Evolutionary conservation across 2,888 invertebrate species (phyloP).

Genomic region (Nemotelus pantherinus): DNA sequence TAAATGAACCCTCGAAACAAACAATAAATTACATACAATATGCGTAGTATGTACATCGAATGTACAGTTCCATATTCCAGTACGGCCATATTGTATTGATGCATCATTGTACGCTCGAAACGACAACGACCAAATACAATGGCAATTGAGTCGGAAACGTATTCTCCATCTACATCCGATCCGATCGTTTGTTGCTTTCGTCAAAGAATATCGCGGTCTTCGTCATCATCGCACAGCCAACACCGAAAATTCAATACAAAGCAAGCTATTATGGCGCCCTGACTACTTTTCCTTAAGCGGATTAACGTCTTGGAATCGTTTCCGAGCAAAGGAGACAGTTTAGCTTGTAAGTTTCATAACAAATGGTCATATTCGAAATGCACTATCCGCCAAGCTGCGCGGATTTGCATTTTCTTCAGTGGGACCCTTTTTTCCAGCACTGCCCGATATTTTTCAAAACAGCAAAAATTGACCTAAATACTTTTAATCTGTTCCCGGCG

Average conservation of each 20-base stretch:
- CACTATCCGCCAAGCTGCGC: background rate
- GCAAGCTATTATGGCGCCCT: conserved; percentile 34
- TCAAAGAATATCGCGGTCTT: background rate
- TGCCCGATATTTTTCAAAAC: background rate
- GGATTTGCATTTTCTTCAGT: background rate
- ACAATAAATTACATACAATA: conserved; percentile 23
- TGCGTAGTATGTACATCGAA: background rate
- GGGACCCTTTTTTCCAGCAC: background rate
- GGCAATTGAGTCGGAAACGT: conserved; percentile 41
- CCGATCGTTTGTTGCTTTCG: background rate
- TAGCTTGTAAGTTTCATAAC: conserved; percentile 16
- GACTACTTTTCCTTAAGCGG: conserved; percentile 31
- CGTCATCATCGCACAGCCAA: background rate
- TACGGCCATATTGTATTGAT: conserved; percentile 2
- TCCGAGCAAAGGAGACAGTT: conserved; percentile 16
- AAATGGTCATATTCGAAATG: conserved; percentile 11
- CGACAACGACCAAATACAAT: conserved; percentile 17
- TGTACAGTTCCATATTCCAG: background rate
- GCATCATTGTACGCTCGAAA: background rate
- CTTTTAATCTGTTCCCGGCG: background rate
- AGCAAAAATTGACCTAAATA: conserved; percentile 20
- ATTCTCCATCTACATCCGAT: conserved; percentile 40
- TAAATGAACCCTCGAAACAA: conserved; percentile 40
- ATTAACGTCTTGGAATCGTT: conserved; percentile 25
- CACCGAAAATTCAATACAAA: background rate